phyloP scores from a whole-genome alignment of 2,888 invertebrate genomes.

The Eupithecia inturbata region DNA sequence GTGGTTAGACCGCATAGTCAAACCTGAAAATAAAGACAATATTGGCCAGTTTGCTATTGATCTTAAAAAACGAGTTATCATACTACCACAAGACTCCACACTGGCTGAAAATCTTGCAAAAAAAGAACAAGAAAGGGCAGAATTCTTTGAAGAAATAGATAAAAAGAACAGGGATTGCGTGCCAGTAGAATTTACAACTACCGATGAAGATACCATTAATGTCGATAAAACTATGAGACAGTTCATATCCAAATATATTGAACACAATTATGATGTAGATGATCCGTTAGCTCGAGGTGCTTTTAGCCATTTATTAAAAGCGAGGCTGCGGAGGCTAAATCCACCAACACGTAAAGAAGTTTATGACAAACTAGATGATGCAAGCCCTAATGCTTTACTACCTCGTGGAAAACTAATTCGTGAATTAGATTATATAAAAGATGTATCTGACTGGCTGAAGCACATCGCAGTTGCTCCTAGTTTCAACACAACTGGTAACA shows the following conservation, averaged over 20 bases:
- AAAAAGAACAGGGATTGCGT: conserved; percentile 14
- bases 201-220: conserved; percentile 36
- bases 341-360: conserved; percentile 52
- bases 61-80: conserved; percentile 52
- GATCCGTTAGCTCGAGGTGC: conserved; percentile 57
- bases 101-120: conserved; percentile 41
- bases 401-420: conserved; percentile 49
- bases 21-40: conserved; percentile 47
- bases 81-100: conserved; percentile 54
- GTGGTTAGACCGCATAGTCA: conserved; percentile 55
- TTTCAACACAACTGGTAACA: conserved; percentile 55
- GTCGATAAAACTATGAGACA: conserved; percentile 57
- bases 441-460: conserved; percentile 68
- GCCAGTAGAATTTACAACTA: conserved; percentile 16
- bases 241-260: conserved; percentile 59
- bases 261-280: conserved; percentile 58
- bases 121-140: conserved; percentile 40
- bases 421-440: conserved; percentile 63
- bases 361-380: conserved; percentile 49
- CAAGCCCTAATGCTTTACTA: conserved; percentile 42
- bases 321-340: conserved; percentile 56
- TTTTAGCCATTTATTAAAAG: conserved; percentile 57
- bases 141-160: conserved; percentile 26
- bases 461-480: conserved; percentile 54
- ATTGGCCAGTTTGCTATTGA: conserved; percentile 49